Conservation (phyloP, 1,140 invertebrate genomes). For the Trichogramma pretiosum region DNA sequence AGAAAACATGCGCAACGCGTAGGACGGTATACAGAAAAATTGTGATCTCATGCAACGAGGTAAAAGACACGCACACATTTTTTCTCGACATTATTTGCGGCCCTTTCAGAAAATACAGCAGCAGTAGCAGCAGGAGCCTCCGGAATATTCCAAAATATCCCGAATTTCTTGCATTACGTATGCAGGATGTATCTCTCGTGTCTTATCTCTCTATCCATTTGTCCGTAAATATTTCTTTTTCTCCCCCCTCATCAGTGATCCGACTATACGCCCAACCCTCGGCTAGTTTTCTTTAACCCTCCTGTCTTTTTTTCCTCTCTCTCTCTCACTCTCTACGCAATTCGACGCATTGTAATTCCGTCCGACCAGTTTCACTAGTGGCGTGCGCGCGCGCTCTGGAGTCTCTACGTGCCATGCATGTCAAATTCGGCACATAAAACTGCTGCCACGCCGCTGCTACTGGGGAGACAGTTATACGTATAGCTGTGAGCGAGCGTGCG, state of each 20-base stretch:
- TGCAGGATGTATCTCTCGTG: neutral
- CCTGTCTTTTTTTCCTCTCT: constrained; percentile 22
- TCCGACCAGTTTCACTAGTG: constrained; percentile 42
- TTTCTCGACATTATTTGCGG: too few relatives aligned
- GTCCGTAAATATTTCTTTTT: constrained; percentile 5
- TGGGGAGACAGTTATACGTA: constrained; percentile 38
- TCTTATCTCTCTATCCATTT: constrained; percentile 3
- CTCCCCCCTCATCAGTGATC: neutral
- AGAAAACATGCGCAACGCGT: too few relatives aligned
- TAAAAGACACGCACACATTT: too few relatives aligned
- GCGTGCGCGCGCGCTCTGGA: too few relatives aligned
- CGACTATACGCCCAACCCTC: constrained; percentile 9
- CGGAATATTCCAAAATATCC: constrained; percentile 4
- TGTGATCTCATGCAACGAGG: too few relatives aligned
- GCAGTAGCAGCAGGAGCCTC: too few relatives aligned
- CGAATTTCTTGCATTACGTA: neutral
- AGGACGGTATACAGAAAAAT: too few relatives aligned
- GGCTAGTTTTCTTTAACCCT: constrained; percentile 25
- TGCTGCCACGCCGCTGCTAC: too few relatives aligned
- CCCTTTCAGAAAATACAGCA: too few relatives aligned
- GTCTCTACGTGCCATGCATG: constrained; percentile 41
- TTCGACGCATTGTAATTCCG: constrained; percentile 43
- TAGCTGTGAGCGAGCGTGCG: too few relatives aligned
- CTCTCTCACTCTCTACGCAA: constrained; percentile 26
- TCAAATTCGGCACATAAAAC: constrained; percentile 47